Base-by-base conservation (phyloP, 2,888 invertebrate species). In the Koerneria pararmatus region DNA sequence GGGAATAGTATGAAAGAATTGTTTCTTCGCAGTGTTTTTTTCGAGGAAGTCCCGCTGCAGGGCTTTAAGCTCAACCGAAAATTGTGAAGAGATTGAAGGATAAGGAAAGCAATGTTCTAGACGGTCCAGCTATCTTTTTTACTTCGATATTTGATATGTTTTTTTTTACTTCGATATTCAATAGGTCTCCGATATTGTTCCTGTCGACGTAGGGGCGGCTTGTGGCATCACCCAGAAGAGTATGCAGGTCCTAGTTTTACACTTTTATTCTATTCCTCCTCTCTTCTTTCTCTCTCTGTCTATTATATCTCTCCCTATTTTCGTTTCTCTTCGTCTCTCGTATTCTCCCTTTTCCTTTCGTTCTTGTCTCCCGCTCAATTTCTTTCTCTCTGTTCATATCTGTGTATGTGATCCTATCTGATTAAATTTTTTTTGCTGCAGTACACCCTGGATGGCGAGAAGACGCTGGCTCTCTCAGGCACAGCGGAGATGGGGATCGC, bases 401-500 rank as follows among this genome's bases (percentile, higher is more conserved):
- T n/a, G n/a, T n/a, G n/a, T n/a, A n/a, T n/a, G n/a, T n/a, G n/a
- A n/a, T n/a, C n/a, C n/a, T 32, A 69, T 34, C 48, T 35, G 15
- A 29, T 41, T 24, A 59, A 61, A 24, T n/a, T n/a, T n/a, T n/a
- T 56, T 71, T 24, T 48, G 4, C 64, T 72, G 8, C 78, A 79
- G 71, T 81, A 81, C 66, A 64, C 69, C 5, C 67, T 80, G 11
- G 71, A 72, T 11, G 69, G 69, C 11, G 69, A 76, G 5, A 58
- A 70, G 0, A 58, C 72, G 31, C 60, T 72, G 3, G 79, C 77
- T 61, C 68, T 83, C 41, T 80, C 83, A 0, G 83, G 83, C 32
- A 83, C 83, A 8, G 82, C 79, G n/a, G 83, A 83, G 69, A 83
- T 83, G 82, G 83, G 83, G 31, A 77, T 83, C 22, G 81, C 78